A percentile compares a stretch with the other conserved stretches of the same genome.
phyloP scores from a whole-genome alignment of 1,140 invertebrate species.

The Magallana gigas region DNA sequence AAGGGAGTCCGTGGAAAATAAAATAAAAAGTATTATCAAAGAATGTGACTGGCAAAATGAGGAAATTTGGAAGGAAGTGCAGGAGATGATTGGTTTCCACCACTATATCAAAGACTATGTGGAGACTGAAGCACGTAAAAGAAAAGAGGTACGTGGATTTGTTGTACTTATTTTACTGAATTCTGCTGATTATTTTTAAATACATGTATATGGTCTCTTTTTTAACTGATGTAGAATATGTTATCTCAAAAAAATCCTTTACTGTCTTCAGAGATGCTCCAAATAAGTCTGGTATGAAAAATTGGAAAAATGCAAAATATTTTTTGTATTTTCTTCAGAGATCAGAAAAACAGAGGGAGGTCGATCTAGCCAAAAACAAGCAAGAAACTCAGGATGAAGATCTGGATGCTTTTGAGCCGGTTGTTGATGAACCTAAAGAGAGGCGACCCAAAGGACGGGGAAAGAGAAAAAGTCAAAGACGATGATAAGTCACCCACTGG shows the following conservation, averaged over 20 bases:
- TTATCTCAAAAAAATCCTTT: no score
- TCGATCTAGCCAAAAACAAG: background rate
- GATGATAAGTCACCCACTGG: no score
- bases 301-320: no score
- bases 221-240: no score
- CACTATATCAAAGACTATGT: background rate
- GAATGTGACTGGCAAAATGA: conserved; percentile 32
- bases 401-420: background rate
- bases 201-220: no score
- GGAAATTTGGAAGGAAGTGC: background rate
- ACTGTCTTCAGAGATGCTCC: no score
- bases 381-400: background rate
- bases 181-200: no score
- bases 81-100: conserved; percentile 5
- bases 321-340: background rate
- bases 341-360: conserved; percentile 4
- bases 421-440: background rate
- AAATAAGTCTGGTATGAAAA: no score
- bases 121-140: background rate
- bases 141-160: background rate
- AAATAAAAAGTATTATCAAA: conserved; percentile 14
- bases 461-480: background rate
- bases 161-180: no score
- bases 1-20: background rate
- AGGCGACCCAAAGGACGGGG: background rate